Evolutionary conservation across 1,140 invertebrate genomes (phyloP), one percentile per base, ranked within the genome.

Genomic region (Drosophila watanabei): DNA sequence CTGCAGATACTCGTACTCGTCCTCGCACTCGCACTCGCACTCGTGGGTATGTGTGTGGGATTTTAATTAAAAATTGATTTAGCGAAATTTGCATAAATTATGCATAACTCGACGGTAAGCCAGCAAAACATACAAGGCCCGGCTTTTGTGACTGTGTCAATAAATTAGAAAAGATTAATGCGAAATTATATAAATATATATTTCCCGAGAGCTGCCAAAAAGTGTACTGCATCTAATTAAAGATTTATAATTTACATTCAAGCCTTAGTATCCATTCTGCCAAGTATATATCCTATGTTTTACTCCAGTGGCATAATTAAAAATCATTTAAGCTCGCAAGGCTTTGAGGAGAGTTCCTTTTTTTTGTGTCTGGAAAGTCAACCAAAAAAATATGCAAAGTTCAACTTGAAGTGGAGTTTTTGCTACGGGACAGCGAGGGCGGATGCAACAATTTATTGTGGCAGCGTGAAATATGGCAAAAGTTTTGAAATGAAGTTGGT

Each of bases 21-120:
- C 1, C 24, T 24, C 24, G 24, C 24, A 24, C 24, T 24, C 24
- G 24, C 24, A n/a, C n/a, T 69, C n/a, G 43, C 2, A 43, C 39
- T 18, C 24, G 41, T 20, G 18, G 32, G 14, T 82, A 16, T 79
- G 58, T 46, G 45, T 82, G 71, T 80, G 59, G 68, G 80, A 77
- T 90, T 90, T 89, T 89, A 89, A 89, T 89, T 89, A 89, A 89
- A 89, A 89, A 89, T 89, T 89, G 85, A 90, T 89, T 89, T 89
- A 90, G 86, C 86, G 62, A 85, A 81, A 89, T 89, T 89, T 89
- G 85, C 85, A 89, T 89, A 89, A 89, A 90, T 90, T 89, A 89
- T 85, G 88, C 86, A 89, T 82, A 66, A 73, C 86, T 79, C 79
- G 63, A 49, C 77, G 85, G 85, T 89, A 89, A 85, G 81, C 80